phyloP scores from a whole-genome alignment of 1,140 invertebrate species.

The Thaumetopoea pityocampa region DNA sequence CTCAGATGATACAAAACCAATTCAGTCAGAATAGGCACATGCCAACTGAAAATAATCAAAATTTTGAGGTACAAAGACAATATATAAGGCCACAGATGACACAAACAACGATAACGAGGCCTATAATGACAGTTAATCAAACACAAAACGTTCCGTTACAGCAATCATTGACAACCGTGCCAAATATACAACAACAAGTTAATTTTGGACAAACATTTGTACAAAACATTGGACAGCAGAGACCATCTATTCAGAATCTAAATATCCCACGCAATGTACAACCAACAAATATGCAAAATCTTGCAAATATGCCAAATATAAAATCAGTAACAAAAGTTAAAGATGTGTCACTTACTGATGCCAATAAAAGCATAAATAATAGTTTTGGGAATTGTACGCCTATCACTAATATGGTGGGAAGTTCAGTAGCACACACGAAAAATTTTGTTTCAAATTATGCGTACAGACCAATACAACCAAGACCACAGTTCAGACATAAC shows the following conservation, averaged over 20 bases:
- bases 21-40: too few species aligned
- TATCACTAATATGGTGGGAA: too few species aligned
- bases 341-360: neutral
- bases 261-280: neutral
- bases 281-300: constrained; percentile 9
- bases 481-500: constrained; percentile 11
- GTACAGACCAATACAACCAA: constrained; percentile 25
- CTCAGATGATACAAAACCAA: too few species aligned
- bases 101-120: too few species aligned
- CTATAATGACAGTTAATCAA: too few species aligned
- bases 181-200: constrained; percentile 1
- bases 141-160: neutral
- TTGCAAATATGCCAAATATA: constrained; percentile 19
- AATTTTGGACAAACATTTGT: too few species aligned
- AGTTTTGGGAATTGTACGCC: neutral
- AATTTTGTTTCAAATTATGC: constrained; percentile 17
- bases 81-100: neutral
- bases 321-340: constrained; percentile 10
- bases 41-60: too few species aligned
- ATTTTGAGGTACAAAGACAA: too few species aligned
- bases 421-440: constrained; percentile 2
- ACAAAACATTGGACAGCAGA: constrained; percentile 1
- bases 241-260: too few species aligned
- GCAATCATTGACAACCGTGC: too few species aligned
- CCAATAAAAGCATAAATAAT: neutral